Evolutionary conservation across 2,113 vertebrate species (phyloP).

Genomic region (Lophochroa leadbeateri): DNA sequence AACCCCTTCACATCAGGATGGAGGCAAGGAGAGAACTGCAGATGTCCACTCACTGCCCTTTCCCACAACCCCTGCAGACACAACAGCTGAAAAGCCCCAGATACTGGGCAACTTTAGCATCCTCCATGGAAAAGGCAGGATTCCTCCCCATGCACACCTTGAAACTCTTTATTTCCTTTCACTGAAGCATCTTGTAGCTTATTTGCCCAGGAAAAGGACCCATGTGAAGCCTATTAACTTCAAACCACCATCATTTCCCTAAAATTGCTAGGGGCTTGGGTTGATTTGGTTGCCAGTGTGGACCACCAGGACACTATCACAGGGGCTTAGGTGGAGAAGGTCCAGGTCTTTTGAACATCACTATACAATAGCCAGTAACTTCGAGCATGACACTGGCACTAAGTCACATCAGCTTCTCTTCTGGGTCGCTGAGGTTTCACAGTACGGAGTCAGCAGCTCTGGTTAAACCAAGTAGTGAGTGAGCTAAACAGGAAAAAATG

Average conservation of each 20-base stretch:
- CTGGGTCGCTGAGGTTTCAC: fast-evolving
- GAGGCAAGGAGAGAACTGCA: neutral
- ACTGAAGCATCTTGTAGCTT: neutral
- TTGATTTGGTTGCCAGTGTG: neutral
- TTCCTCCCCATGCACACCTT: fast-evolving
- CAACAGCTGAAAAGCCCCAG: neutral
- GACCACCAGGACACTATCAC: neutral
- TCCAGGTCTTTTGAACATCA: neutral
- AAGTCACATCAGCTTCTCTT: neutral
- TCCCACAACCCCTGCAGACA: neutral
- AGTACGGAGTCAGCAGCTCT: neutral
- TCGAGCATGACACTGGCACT: fast-evolving
- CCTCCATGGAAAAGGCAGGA: neutral
- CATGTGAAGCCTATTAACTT: neutral
- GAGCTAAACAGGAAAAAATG: neutral
- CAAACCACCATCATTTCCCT: neutral
- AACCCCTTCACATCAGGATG: fast-evolving
- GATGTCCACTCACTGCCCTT: neutral
- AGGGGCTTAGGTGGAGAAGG: fast-evolving
- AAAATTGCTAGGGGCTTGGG: neutral
- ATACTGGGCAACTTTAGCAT: neutral
- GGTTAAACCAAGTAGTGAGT: neutral
- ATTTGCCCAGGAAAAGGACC: neutral
- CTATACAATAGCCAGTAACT: neutral
- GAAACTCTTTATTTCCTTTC: neutral